A percentile compares a stretch with the other conserved stretches of the same genome.
Conservation (phyloP, 2,113 vertebrate species). For the Cheilinus undulatus region DNA sequence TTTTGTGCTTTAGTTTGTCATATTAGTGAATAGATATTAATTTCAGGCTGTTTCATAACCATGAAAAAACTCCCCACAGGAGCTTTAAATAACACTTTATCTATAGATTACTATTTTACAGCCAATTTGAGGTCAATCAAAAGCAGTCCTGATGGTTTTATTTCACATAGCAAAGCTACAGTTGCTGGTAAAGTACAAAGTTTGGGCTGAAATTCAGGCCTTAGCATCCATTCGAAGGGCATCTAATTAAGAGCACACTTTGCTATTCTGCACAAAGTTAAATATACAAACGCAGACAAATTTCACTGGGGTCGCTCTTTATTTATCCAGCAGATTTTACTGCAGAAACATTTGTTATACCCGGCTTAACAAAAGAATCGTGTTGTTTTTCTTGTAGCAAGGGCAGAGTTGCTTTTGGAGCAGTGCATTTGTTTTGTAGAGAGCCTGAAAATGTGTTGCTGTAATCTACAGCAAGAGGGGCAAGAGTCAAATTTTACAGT, state of each 20-base stretch:
- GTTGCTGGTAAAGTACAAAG: constrained; percentile 17
- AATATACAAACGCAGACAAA: constrained; percentile 61
- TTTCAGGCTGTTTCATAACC: too few relatives aligned
- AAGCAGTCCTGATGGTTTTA: not conserved
- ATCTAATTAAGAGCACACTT: constrained; percentile 62
- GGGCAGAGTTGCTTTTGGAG: constrained; percentile 40
- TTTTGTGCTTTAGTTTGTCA: too few relatives aligned
- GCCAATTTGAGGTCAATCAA: too few relatives aligned
- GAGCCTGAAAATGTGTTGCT: constrained; percentile 34
- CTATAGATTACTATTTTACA: too few relatives aligned
- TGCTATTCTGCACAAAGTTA: constrained; percentile 51
- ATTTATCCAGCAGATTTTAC: constrained; percentile 70
- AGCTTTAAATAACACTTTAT: too few relatives aligned
- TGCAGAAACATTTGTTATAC: constrained; percentile 73
- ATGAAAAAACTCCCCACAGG: too few relatives aligned
- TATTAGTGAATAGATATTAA: too few relatives aligned
- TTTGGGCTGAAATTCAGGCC: constrained; percentile 27
- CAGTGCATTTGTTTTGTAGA: constrained; percentile 44
- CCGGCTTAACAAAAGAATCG: constrained; percentile 63
- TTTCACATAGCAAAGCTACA: not conserved
- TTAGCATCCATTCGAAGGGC: constrained; percentile 32
- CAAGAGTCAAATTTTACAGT: constrained; percentile 36
- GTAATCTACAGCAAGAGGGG: constrained; percentile 26
- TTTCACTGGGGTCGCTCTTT: constrained; percentile 67
- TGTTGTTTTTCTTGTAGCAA: constrained; percentile 38